These are phyloP conservation scores for Pherbina coryleti DNA, from an alignment of 2,888 invertebrate genomes.

Conservation along the genomic window DNA sequence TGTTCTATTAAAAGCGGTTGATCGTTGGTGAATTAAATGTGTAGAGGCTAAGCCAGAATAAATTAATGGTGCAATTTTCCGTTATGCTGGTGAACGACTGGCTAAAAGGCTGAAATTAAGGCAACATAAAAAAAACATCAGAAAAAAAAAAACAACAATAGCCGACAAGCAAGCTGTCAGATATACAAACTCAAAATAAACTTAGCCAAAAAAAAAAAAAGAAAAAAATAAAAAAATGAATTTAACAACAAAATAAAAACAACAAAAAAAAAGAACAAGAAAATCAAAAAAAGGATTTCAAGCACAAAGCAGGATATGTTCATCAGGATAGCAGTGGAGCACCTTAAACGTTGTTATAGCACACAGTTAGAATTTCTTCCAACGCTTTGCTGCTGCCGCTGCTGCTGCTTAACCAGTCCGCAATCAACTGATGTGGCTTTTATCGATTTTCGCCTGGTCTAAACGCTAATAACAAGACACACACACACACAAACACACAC, in stretches of 20 bases:
- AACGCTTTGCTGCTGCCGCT: neutral
- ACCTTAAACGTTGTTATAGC: neutral
- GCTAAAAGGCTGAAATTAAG: no score
- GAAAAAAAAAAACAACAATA: neutral
- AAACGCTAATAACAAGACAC: conserved; percentile 20
- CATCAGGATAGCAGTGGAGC: neutral
- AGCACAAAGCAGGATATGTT: no score
- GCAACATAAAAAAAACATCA: neutral
- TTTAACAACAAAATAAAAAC: neutral
- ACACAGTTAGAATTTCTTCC: conserved; percentile 2
- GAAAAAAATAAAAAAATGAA: neutral
- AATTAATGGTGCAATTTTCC: no score
- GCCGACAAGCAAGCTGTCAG: conserved; percentile 1
- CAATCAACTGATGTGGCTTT: conserved; percentile 22
- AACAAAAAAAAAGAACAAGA: conserved; percentile 5
- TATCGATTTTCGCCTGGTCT: conserved; percentile 40
- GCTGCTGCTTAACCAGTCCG: no score
- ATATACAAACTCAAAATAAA: neutral
- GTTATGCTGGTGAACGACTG: no score
- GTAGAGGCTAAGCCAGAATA: no score
- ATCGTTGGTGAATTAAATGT: no score
- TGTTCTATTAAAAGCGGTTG: no score
- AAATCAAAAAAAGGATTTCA: neutral
- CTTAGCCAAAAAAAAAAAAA: neutral
- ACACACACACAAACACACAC: conserved; percentile 8